Evolutionary conservation across 2,113 vertebrate genomes (phyloP).

Genomic region (Arvicanthis niloticus): DNA sequence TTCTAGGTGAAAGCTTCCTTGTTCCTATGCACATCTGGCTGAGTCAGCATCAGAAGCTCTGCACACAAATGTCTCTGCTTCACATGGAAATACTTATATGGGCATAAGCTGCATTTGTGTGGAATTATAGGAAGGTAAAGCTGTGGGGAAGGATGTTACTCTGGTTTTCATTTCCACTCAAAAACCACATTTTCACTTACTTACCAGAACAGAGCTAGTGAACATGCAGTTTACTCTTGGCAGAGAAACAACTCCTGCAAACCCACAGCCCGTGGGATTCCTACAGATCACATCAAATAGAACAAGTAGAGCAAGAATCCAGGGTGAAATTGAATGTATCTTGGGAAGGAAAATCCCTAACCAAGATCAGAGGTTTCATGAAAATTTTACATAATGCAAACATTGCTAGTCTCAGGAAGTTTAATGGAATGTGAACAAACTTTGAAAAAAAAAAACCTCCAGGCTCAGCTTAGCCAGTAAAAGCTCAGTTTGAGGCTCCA

Average conservation of each 20-base stretch:
- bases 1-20: not conserved
- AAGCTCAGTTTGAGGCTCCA: not conserved
- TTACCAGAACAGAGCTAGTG: not conserved
- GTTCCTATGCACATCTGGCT: not conserved
- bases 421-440: constrained; percentile 41
- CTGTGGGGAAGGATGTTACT: not conserved
- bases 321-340: constrained; percentile 54
- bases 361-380: constrained; percentile 55
- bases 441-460: constrained; percentile 1
- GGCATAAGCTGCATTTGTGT: not conserved
- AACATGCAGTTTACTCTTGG: constrained; percentile 4
- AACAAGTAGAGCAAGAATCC: constrained; percentile 44
- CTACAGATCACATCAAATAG: constrained; percentile 66
- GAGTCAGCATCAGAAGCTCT: not conserved
- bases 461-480: not conserved
- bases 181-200: constrained; percentile 47
- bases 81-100: not conserved
- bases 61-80: not conserved
- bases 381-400: constrained; percentile 67
- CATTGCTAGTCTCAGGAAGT: constrained; percentile 22
- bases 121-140: constrained; percentile 23
- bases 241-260: not conserved
- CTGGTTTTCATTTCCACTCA: constrained; percentile 57
- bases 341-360: constrained; percentile 38
- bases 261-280: not conserved